These are phyloP conservation scores for Serripes groenlandicus DNA, from an alignment of 2,888 invertebrate genomes.

Conservation along the genomic window DNA sequence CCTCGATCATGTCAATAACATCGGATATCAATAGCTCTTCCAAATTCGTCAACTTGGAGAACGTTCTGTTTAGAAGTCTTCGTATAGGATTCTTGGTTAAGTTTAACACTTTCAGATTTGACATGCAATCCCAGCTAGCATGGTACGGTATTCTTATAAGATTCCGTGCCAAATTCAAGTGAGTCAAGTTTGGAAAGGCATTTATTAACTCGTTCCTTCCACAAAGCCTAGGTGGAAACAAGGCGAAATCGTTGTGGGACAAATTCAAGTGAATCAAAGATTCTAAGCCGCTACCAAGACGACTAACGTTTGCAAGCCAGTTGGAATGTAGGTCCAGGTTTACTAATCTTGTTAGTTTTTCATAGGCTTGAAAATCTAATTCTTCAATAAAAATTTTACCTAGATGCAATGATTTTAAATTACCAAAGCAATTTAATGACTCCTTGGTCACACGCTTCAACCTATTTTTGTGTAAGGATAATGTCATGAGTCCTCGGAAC, in stretches of 20 bases:
- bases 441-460: background rate
- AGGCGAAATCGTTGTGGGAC: slow-evolving; percentile 8
- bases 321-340: slow-evolving; percentile 15
- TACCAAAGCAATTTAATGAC: slow-evolving; percentile 8
- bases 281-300: background rate
- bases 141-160: background rate
- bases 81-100: slow-evolving; percentile 37
- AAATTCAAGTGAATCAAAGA: slow-evolving; percentile 6
- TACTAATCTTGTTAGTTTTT: background rate
- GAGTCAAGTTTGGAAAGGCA: slow-evolving; percentile 12
- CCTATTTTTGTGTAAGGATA: slow-evolving; percentile 6
- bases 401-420: slow-evolving; percentile 3
- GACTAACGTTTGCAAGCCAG: slow-evolving; percentile 11
- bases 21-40: slow-evolving; percentile 7
- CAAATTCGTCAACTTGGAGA: slow-evolving; percentile 18
- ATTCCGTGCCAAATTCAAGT: slow-evolving; percentile 10
- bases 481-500: background rate
- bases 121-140: slow-evolving; percentile 42
- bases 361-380: background rate
- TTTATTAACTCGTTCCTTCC: background rate
- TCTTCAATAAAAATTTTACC: slow-evolving; percentile 7
- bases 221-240: slow-evolving; percentile 8
- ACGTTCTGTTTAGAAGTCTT: slow-evolving; percentile 35
- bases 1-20: slow-evolving; percentile 1
- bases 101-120: slow-evolving; percentile 24